These are phyloP conservation scores for Dasysyrphus tricinctus DNA, from an alignment of 2,888 invertebrate species.

Conservation along the genomic window DNA sequence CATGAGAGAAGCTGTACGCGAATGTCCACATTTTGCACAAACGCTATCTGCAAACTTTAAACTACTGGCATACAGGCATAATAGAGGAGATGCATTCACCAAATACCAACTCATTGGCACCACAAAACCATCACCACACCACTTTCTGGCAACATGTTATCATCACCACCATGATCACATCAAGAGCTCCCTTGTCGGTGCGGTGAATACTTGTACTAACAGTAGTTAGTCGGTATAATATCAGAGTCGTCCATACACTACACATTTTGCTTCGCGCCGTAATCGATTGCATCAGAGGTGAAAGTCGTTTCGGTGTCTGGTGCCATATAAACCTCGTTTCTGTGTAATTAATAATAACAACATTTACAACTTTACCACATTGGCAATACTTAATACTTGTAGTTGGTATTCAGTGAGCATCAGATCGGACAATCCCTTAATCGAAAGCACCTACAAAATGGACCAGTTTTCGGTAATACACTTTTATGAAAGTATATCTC, in stretches of 20 bases:
- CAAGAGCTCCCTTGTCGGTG: background rate
- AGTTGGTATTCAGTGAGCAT: background rate
- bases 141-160: slow-evolving; percentile 29
- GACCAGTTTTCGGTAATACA: slow-evolving; percentile 56
- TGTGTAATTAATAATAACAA: slow-evolving; percentile 74
- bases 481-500: slow-evolving; percentile 21
- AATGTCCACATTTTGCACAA: slow-evolving; percentile 39
- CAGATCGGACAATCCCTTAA: slow-evolving; percentile 39
- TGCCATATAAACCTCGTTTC: slow-evolving; percentile 75
- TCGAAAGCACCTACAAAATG: slow-evolving; percentile 43
- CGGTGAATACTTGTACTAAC: slow-evolving; percentile 41
- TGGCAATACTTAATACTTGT: slow-evolving; percentile 1
- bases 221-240: slow-evolving; percentile 45
- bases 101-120: slow-evolving; percentile 25
- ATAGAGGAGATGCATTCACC: slow-evolving; percentile 44
- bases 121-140: slow-evolving; percentile 4
- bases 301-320: slow-evolving; percentile 76
- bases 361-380: slow-evolving; percentile 41
- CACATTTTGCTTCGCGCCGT: slow-evolving; percentile 61
- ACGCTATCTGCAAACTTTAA: slow-evolving; percentile 26
- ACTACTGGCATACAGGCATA: slow-evolving; percentile 56
- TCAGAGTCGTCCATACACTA: slow-evolving; percentile 55
- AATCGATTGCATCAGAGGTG: slow-evolving; percentile 76
- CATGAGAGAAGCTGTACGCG: background rate
- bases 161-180: slow-evolving; percentile 34